Evolutionary conservation across 2,797 vertebrate species (phyloP), one percentile per base, ranked within the genome.

Genomic region (Threskiornis aethiopicus): DNA sequence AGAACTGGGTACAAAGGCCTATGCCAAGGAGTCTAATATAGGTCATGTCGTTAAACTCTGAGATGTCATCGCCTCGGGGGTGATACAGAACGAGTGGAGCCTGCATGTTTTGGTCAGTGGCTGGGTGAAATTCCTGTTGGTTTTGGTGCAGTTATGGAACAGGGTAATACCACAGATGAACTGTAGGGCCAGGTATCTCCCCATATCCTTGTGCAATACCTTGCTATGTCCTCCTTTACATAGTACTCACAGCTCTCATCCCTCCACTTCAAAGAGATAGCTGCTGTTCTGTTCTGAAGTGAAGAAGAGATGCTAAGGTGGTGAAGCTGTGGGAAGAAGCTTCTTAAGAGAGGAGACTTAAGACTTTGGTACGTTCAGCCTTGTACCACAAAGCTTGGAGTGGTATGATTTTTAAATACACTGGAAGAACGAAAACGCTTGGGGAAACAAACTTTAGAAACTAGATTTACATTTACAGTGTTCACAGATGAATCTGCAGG

Each of bases 221-320:
- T 80, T 84, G 26, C 28, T 58, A 0, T 0, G 0, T 81, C 21
- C 25, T 94, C 13, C 10, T 70, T 92, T 39, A 26, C 5, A 0
- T 16, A 5, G 16, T 73, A 22, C 16, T 69, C 7, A 4, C 5
- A 51, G 29, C 12, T 62, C 6, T 80, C 5, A 4, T 49, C 6
- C 5, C 9, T 78, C 11, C 3, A 5, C 85, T 92, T 76, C n/a
- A 28, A 49, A 66, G 35, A 75, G 11, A 15, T 19, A 35, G 20
- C 44, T 54, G 11, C 28, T 75, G 13, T 73, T 39, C 15, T 57
- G 4, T 47, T 69, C 51, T 66, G 18, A 71, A 71, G 18, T 26
- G 44, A 70, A 20, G 12, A 69, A 59, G 26, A 66, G 16, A 17
- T 6, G 3, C 39, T 44, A 31, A 25, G 16, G 15, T 39, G 33